Percentiles rank a stretch among this genome's conserved stretches.
Conservation (phyloP, 35 echinoderm and acorn worm genomes). For the Patiria miniata region DNA sequence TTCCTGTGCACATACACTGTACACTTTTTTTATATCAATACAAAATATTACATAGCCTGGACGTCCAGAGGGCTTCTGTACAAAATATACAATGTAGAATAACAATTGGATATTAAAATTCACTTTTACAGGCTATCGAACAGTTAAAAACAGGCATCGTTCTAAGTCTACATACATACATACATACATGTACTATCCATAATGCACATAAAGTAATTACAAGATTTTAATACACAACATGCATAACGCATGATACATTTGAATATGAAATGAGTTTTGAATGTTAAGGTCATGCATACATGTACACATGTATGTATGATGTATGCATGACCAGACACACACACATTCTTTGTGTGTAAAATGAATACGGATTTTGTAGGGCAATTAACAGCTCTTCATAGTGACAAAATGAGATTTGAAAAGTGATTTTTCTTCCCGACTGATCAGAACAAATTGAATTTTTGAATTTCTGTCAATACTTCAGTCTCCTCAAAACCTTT, state of each 20-base stretch:
- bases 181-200: not conserved
- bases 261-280: not conserved
- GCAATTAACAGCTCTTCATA: no score
- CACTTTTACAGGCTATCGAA: not conserved
- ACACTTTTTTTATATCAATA: constrained; percentile 26
- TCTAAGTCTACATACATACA: not conserved
- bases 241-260: not conserved
- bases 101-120: not conserved
- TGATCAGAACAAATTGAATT: no score
- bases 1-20: not conserved
- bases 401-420: no score
- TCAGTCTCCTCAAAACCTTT: no score
- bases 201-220: constrained; percentile 10
- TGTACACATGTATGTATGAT: no score
- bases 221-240: not conserved
- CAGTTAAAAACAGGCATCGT: not conserved
- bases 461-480: no score
- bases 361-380: no score
- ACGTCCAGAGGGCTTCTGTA: not conserved
- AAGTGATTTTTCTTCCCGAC: no score
- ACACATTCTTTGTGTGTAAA: no score
- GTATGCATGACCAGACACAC: no score
- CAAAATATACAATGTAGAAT: constrained; percentile 23
- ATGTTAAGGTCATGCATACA: no score
- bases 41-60: constrained; percentile 28